Evolutionary conservation across 2,888 invertebrate genomes (phyloP), one percentile per base, ranked within the genome.

Genomic region (Xanthia togata): DNA sequence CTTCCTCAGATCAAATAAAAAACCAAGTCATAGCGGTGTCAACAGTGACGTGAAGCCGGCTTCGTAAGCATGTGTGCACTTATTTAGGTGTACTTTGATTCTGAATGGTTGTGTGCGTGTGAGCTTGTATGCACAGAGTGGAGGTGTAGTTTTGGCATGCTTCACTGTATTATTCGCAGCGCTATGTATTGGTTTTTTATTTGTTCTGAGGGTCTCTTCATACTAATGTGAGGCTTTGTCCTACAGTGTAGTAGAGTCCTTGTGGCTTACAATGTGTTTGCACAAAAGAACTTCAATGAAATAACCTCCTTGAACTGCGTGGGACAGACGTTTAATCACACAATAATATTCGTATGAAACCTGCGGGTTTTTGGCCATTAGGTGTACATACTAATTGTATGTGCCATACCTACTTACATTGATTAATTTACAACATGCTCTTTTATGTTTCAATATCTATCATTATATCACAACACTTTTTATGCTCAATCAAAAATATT

Each of bases 401-500:
- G 8, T 14, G 17, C 23, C 9, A 17, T 17, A 17, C 17, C 1
- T 17, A 1, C 11, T 2, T 26, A 55, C 26, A 69, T 64, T 65
- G 57, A 74, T 62, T 81, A 44, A 70, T 65, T 44, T 38, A 14
- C n/a, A 81, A 59, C 47, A 41, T 55, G 41, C 0, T 64, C 14
- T 47, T 53, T 31, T 23, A 9, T 50, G n/a, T 35, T 23, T 41
- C 50, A 44, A 57, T 73, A 41, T 57, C 12, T 64, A 63, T 64
- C 35, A 55, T 55, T 60, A 38, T 67, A 50, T 6, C 20, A 73
- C 47, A 70, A 67, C 8, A 59, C 35, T 35, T 60, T 63, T 67
- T 70, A 63, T 62, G 14, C n/a, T 70, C 67, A 76, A 55, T 44
- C 35, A 69, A 73, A 84, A 23, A 59, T 67, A 85, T 69, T 72